Evolutionary conservation across 92 coral and sea anemone species (phyloP).

Genomic region (Pocillopora meandrina): DNA sequence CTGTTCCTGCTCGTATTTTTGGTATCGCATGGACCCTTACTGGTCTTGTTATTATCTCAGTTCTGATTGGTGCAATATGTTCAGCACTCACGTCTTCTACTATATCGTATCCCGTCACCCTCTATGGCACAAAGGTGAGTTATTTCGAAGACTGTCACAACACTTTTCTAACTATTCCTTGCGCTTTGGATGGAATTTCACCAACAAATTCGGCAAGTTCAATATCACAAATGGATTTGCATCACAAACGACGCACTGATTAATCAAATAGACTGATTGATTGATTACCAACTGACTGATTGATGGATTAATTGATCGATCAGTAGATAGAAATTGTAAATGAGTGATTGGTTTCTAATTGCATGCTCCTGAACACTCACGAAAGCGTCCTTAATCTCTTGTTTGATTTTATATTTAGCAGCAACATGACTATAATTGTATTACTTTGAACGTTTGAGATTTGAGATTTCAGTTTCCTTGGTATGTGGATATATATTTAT

Average conservation of each 20-base stretch:
- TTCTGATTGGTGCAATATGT: constrained; percentile 65
- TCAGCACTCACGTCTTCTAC: constrained; percentile 55
- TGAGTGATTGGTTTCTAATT: neutral
- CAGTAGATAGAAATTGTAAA: neutral
- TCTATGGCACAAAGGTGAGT: constrained; percentile 55
- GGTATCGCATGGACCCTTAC: constrained; percentile 68
- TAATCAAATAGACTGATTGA: neutral
- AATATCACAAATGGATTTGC: too few relatives aligned
- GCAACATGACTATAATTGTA: too few relatives aligned
- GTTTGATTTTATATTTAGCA: too few relatives aligned
- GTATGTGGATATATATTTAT: too few relatives aligned
- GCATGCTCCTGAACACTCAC: too few relatives aligned
- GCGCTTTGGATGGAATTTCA: too few relatives aligned
- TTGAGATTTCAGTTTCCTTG: too few relatives aligned
- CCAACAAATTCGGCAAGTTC: too few relatives aligned
- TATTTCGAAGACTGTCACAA: neutral
- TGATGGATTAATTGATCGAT: neutral
- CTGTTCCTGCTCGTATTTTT: constrained; percentile 57
- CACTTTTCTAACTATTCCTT: too few relatives aligned
- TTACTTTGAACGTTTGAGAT: too few relatives aligned
- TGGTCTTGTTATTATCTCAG: constrained; percentile 58
- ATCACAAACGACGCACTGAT: too few relatives aligned
- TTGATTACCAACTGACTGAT: neutral
- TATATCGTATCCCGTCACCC: constrained; percentile 36
- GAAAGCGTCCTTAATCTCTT: too few relatives aligned